Evolutionary conservation across 2,888 invertebrate genomes (phyloP), one percentile per base, ranked within the genome.

Genomic region (Athrips mouffetella): DNA sequence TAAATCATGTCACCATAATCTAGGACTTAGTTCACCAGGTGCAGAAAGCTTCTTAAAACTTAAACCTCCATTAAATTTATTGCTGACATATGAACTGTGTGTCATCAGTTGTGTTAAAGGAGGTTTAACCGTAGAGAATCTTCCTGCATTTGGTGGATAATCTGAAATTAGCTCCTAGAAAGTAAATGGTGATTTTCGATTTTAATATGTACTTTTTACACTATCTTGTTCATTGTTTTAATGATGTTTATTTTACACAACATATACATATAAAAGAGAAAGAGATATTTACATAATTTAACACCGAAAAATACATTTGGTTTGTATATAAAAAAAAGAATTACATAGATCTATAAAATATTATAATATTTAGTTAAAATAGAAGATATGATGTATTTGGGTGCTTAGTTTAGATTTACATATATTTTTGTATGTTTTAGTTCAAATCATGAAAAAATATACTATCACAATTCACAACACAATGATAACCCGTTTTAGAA

Each of bases 381-480:
- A 41, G 41, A 27, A 41, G 15, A 39, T 16, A 16, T 44, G 29
- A 16, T 44, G 29, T 30, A 16, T 8, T 11, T 41, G 23, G 13
- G 27, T 6, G n/a, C 3, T 21, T 44, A 44, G 44, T 7, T n/a
- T 44, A 44, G 40, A 44, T 7, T 41, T 37, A 18, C n/a, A 45
- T 3, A 25, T 25, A 7, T 39, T 20, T 39, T 39, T 39, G 21
- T 21, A 21, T 40, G 23, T 41, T n/a, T 41, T 21, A 23, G 5
- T 25, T 4, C 18, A 6, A 20, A 4, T n/a, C 7, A 20, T 18
- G n/a, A 18, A n/a, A n/a, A n/a, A n/a, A n/a, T n/a, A n/a, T n/a
- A n/a, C n/a, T n/a, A n/a, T n/a, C n/a, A n/a, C n/a, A n/a, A n/a
- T n/a, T n/a, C n/a, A n/a, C n/a, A n/a, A n/a, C n/a, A n/a, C n/a